phyloP scores from a whole-genome alignment of 2,113 vertebrate species.

The Tylochromis polylepis region DNA sequence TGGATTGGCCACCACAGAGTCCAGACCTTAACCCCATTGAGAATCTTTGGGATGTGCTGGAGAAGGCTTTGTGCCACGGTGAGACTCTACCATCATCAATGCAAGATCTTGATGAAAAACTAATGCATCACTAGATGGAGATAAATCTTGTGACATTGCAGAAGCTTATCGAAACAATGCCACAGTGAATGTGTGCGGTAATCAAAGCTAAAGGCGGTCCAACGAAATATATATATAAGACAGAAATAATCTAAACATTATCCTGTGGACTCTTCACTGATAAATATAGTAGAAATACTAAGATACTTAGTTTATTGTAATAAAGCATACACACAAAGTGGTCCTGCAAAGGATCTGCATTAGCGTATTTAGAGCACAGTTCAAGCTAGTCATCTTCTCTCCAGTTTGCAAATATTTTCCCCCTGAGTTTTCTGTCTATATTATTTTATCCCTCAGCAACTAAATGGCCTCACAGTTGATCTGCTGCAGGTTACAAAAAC shows the following conservation, averaged over 20 bases:
- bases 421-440: not conserved
- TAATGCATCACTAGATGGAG: no score
- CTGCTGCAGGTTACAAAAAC: conserved; percentile 32
- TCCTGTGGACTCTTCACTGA: not conserved
- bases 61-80: no score
- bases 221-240: no score
- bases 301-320: not conserved
- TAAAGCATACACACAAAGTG: not conserved
- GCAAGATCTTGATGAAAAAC: no score
- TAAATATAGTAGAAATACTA: not conserved
- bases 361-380: not conserved
- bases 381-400: conserved; percentile 2
- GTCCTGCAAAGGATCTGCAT: not conserved
- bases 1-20: no score
- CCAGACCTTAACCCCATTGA: no score
- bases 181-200: no score
- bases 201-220: no score
- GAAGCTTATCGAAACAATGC: no score
- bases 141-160: no score
- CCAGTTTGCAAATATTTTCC: not conserved
- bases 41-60: no score
- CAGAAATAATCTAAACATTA: not conserved
- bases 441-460: conserved; percentile 43
- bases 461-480: conserved; percentile 40
- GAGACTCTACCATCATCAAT: no score